Evolutionary conservation across 2,797 vertebrate species (phyloP).

Genomic region (Halcyon smyrnensis): DNA sequence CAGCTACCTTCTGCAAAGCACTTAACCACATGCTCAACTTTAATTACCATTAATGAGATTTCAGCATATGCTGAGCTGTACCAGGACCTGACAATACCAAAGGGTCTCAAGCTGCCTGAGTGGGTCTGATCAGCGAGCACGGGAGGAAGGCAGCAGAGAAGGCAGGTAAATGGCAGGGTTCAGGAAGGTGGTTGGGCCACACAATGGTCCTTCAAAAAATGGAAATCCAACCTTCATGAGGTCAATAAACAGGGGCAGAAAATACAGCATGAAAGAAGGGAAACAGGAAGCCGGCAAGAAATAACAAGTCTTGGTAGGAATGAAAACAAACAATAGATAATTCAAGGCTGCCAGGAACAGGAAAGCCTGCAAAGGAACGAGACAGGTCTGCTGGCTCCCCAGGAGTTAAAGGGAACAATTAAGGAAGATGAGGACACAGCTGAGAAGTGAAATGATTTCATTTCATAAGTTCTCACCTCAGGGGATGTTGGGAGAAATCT

Average conservation of each 20-base stretch:
- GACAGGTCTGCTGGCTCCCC: constrained; percentile 36
- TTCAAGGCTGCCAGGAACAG: constrained; percentile 57
- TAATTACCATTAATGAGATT: constrained; percentile 8
- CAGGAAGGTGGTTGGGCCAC: neutral
- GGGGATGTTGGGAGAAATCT: constrained; percentile 53
- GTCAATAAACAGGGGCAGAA: constrained; percentile 28
- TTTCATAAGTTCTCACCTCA: constrained; percentile 62
- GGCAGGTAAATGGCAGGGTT: neutral
- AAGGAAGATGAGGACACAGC: constrained; percentile 63
- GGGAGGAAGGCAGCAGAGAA: neutral
- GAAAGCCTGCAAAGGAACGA: constrained; percentile 44
- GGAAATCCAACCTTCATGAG: constrained; percentile 1
- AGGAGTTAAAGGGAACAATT: constrained; percentile 63
- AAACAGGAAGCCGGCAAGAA: constrained; percentile 51
- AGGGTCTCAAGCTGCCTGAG: neutral
- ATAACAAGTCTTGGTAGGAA: neutral
- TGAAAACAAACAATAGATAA: constrained; percentile 57
- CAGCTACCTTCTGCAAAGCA: neutral
- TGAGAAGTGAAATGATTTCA: constrained; percentile 65
- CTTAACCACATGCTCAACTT: neutral
- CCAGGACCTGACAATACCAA: neutral
- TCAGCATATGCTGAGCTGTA: neutral
- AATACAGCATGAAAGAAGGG: constrained; percentile 32
- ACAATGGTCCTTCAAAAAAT: neutral
- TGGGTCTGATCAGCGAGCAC: accelerated